Conservation (phyloP, 2,888 invertebrate species). For the Drosophila pegasa region DNA sequence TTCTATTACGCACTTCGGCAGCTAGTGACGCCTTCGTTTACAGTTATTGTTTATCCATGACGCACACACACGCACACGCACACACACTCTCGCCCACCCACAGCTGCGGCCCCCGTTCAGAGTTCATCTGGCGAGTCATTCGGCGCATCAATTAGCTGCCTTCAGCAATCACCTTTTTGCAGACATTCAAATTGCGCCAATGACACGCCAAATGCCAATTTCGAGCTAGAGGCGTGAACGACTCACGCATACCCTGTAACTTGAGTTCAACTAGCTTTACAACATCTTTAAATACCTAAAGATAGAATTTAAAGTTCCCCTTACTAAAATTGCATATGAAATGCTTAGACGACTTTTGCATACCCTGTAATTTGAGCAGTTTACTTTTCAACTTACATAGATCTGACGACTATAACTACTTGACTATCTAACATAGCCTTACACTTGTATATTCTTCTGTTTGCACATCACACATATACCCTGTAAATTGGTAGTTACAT, state of each 20-base stretch:
- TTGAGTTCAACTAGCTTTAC: not conserved
- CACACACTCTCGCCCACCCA: constrained; percentile 20
- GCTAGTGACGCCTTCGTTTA: constrained; percentile 43
- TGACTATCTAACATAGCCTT: too few species aligned
- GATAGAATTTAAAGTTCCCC: not conserved
- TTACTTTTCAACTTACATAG: too few species aligned
- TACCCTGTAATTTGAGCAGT: not conserved
- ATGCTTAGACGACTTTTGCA: not conserved
- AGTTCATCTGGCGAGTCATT: constrained; percentile 23
- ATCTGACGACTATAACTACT: too few species aligned
- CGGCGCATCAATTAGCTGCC: constrained; percentile 1
- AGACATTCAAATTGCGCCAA: constrained; percentile 19
- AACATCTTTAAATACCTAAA: not conserved
- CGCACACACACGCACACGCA: constrained; percentile 21
- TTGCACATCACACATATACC: too few species aligned
- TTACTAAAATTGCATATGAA: not conserved
- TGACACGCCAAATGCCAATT: constrained; percentile 9
- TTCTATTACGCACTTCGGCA: constrained; percentile 45
- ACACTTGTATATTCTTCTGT: too few species aligned
- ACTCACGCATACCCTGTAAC: constrained; percentile 8
- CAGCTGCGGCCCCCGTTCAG: constrained; percentile 5
- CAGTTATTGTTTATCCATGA: constrained; percentile 36
- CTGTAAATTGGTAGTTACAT: too few species aligned
- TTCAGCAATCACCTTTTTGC: constrained; percentile 19
- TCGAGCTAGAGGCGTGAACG: not conserved